A percentile compares a stretch with the other conserved stretches of the same genome.
Conservation (phyloP, 2,888 invertebrate genomes). For the Craniophora ligustri region DNA sequence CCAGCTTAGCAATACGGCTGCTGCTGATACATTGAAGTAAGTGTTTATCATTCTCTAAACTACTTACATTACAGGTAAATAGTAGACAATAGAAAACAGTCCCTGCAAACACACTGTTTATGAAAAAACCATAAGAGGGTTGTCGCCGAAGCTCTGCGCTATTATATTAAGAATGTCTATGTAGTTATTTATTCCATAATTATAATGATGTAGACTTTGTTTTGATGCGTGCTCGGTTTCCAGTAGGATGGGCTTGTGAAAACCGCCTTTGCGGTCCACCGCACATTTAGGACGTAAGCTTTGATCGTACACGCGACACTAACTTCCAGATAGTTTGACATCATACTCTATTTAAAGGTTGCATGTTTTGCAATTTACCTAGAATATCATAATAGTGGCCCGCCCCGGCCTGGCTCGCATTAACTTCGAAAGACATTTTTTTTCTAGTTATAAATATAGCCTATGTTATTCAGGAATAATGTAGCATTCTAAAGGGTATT, state of each 20-base stretch:
- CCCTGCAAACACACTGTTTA: background rate
- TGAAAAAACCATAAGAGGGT: background rate
- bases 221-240: conserved; percentile 47
- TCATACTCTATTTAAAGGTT: conserved; percentile 5
- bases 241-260: conserved; percentile 32
- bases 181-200: conserved; percentile 21
- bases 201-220: conserved; percentile 36
- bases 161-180: conserved; percentile 19
- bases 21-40: too few species aligned
- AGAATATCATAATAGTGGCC: too few species aligned
- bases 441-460: too few species aligned
- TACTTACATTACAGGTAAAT: too few species aligned
- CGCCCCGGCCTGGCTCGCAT: too few species aligned
- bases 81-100: too few species aligned
- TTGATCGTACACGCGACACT: conserved; percentile 49
- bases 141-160: background rate
- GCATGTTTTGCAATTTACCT: background rate
- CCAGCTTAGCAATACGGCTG: too few species aligned
- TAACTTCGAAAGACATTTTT: too few species aligned
- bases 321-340: conserved; percentile 48
- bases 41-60: too few species aligned
- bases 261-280: conserved; percentile 28
- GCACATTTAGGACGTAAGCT: conserved; percentile 43
- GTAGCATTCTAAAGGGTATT: too few species aligned
- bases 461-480: too few species aligned